Base-by-base conservation (phyloP, 1,140 invertebrate species). In the Drosophila leontia region DNA sequence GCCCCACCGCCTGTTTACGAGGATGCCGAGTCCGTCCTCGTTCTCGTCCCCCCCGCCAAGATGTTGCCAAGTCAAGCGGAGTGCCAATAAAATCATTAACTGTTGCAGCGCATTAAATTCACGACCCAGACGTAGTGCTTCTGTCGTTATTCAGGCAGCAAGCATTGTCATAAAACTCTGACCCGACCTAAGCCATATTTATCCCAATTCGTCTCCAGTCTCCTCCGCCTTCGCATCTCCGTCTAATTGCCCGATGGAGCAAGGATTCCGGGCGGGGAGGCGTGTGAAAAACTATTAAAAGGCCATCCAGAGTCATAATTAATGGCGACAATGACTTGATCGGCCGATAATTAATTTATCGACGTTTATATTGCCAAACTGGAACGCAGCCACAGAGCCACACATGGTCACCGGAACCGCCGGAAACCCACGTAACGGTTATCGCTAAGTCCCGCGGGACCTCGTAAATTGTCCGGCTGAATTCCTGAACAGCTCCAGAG, bases 31-130 rank as follows among this genome's bases (percentile, higher is more conserved):
- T 19, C n/a, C n/a, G 34, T 37, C n/a, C 55, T 11, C 9, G 13
- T 69, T 3, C 12, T 19, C 39, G 11, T 26, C 9, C 11, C 42
- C 42, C 26, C 41, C 15, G 19, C 13, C 34, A 34, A 45, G 34
- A 15, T 45, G 75, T 60, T 67, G 72, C 37, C 80, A 83, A 74
- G 76, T 80, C 71, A 71, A 60, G 67, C 68, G 62, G 80, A 90
- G 85, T 87, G 80, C 64, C 85, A 90, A 84, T 90, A 87, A 90
- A 87, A 84, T 84, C 84, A 87, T 87, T 87, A 87, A 87, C 80
- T 88, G 84, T 84, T 87, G 84, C 80, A 87, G 63, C 85, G 69
- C 74, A 81, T 87, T 88, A 80, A 87, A 84, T 74, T 80, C 56
- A 80, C 80, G 65, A 65, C 65, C 50, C 70, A 74, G 67, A 74